Conservation (phyloP, 2,888 invertebrate species). For the Doris montereyensis region DNA sequence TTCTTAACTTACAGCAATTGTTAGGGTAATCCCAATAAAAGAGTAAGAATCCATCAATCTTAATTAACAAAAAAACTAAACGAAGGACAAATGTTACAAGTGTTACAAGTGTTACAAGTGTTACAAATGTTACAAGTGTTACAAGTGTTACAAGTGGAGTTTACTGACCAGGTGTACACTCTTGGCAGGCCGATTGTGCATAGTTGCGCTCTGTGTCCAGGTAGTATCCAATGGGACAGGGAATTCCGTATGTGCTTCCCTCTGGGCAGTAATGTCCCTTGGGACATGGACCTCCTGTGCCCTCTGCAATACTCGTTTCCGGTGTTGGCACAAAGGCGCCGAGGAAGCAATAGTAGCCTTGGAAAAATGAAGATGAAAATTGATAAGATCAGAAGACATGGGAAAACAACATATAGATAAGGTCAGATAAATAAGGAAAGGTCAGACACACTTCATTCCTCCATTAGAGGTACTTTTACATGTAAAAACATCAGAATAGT, state of each 20-base stretch:
- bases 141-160: too few relatives aligned
- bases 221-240: conserved; percentile 67
- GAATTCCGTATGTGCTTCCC: conserved; percentile 53
- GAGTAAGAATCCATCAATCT: neutral
- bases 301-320: conserved; percentile 48
- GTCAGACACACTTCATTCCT: too few relatives aligned
- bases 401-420: too few relatives aligned
- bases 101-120: too few relatives aligned
- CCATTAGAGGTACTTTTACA: too few relatives aligned
- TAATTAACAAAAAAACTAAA: neutral
- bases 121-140: too few relatives aligned
- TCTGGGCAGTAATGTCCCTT: conserved; percentile 66
- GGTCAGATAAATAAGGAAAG: too few relatives aligned
- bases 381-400: too few relatives aligned
- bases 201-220: conserved; percentile 57
- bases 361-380: too few relatives aligned
- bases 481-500: too few relatives aligned
- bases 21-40: neutral
- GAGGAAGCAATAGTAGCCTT: conserved; percentile 67
- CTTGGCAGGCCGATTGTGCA: conserved; percentile 56
- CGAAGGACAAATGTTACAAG: too few relatives aligned
- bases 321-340: conserved; percentile 58
- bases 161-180: conserved; percentile 63
- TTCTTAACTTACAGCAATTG: neutral
- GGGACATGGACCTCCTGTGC: conserved; percentile 64